A percentile compares a stretch with the other conserved stretches of the same genome.
Evolutionary conservation across 2,113 vertebrate genomes (phyloP).

Genomic region (Lasiurus cinereus): DNA sequence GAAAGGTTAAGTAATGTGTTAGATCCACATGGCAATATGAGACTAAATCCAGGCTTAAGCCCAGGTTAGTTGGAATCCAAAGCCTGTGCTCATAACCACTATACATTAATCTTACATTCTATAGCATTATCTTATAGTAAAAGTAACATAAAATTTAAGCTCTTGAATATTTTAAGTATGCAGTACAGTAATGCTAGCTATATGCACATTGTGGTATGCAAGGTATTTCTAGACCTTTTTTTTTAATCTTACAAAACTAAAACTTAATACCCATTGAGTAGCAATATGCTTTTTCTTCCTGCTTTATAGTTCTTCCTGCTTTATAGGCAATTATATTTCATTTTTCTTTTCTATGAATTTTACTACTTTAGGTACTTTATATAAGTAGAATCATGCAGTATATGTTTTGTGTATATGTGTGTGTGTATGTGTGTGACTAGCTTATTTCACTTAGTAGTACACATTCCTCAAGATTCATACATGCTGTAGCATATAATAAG

Average conservation of each 20-base stretch:
- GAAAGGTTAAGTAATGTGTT: not conserved
- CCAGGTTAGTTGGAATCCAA: not conserved
- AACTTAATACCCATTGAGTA: not conserved
- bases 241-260: not conserved
- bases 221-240: not conserved
- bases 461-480: not conserved
- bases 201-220: not conserved
- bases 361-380: not conserved
- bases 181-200: not conserved
- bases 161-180: not conserved
- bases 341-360: not conserved
- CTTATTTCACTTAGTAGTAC: not conserved
- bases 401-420: not conserved
- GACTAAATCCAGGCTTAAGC: not conserved
- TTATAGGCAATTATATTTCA: not conserved
- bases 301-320: not conserved
- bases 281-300: accelerated
- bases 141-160: not conserved
- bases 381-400: not conserved
- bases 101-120: not conserved
- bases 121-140: not conserved
- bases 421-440: not conserved
- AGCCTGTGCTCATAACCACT: not conserved
- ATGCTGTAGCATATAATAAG: not conserved
- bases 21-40: not conserved